Percentiles rank a stretch among this genome's conserved stretches.
phyloP scores from a whole-genome alignment of 2,113 vertebrate species.

The Hippocampus mohnikei region DNA sequence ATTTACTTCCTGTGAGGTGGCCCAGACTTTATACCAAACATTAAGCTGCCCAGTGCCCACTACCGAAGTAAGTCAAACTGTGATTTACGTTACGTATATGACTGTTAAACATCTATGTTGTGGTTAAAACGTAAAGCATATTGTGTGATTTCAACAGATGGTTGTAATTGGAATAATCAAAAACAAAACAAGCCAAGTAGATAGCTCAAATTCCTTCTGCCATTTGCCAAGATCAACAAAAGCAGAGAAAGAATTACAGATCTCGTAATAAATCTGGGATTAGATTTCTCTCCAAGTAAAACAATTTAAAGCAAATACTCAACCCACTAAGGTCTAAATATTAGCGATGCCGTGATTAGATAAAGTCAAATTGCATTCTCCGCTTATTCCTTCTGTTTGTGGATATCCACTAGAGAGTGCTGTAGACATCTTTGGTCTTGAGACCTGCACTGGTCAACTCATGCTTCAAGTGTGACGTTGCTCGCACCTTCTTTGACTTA shows the following conservation, averaged over 20 bases:
- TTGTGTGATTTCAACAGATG: slow-evolving; percentile 4
- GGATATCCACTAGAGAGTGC: slow-evolving; percentile 47
- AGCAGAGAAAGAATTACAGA: slow-evolving; percentile 20
- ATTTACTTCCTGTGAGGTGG: background rate
- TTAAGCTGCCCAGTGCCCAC: background rate
- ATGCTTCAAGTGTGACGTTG: background rate
- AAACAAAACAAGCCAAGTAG: slow-evolving; percentile 25
- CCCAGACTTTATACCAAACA: background rate
- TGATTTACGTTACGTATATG: background rate
- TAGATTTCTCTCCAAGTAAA: slow-evolving; percentile 22
- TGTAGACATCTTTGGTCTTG: slow-evolving; percentile 37
- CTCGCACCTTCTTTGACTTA: background rate
- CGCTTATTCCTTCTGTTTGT: background rate
- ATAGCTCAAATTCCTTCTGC: slow-evolving; percentile 27
- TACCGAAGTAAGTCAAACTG: background rate
- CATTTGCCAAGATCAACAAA: slow-evolving; percentile 16
- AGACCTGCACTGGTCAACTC: background rate
- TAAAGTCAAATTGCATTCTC: background rate
- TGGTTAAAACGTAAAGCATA: background rate
- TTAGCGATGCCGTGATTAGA: slow-evolving; percentile 1
- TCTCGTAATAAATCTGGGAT: slow-evolving; percentile 34
- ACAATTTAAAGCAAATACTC: slow-evolving; percentile 16
- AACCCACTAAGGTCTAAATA: slow-evolving; percentile 24
- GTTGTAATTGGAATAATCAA: background rate
- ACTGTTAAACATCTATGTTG: background rate